A percentile compares a stretch with the other conserved stretches of the same genome.
Conservation (phyloP, 2,113 vertebrate species). For the Tachysurus vachellii region DNA sequence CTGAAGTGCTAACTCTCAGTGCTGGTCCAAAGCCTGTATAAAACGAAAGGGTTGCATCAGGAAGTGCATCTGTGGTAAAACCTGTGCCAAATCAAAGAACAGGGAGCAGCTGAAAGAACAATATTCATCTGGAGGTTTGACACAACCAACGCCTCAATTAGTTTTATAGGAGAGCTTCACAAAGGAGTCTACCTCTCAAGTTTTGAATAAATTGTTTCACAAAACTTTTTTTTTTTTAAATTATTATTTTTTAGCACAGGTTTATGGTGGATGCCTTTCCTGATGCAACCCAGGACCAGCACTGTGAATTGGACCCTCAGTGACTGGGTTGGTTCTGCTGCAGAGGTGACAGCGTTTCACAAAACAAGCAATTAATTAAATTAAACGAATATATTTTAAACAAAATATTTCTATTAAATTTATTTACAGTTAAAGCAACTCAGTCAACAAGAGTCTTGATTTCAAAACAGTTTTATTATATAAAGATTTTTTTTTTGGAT, state of each 20-base stretch:
- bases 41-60: too few relatives aligned
- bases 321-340: too few relatives aligned
- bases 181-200: background rate
- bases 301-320: too few relatives aligned
- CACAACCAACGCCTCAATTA: background rate
- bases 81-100: too few relatives aligned
- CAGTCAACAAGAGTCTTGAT: conserved; percentile 50
- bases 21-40: too few relatives aligned
- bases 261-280: too few relatives aligned
- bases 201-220: background rate
- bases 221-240: background rate
- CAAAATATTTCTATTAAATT: background rate
- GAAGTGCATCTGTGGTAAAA: too few relatives aligned
- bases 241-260: too few relatives aligned
- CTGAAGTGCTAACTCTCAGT: too few relatives aligned
- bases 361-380: background rate
- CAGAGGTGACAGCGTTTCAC: background rate
- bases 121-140: background rate
- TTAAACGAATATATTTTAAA: background rate
- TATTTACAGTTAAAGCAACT: background rate
- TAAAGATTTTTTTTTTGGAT: conserved; percentile 69
- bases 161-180: background rate
- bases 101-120: too few relatives aligned
- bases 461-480: conserved; percentile 77
- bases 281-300: too few relatives aligned